phyloP scores from a whole-genome alignment of 1,140 invertebrate genomes.

The Magallana gigas region DNA sequence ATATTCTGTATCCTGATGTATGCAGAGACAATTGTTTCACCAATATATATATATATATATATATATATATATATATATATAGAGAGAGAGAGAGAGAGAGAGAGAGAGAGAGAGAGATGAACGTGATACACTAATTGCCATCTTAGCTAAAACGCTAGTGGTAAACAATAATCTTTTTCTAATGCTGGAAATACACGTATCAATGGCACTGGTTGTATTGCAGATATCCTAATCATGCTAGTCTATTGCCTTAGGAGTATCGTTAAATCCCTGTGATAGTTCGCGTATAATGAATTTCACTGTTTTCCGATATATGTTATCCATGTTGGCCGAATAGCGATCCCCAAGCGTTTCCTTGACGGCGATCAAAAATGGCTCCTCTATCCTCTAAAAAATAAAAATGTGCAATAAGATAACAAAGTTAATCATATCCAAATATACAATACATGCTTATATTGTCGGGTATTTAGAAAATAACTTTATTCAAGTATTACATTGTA shows the following conservation, averaged over 20 bases:
- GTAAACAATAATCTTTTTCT: neutral
- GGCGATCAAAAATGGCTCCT: conserved; percentile 91
- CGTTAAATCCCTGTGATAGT: conserved; percentile 88
- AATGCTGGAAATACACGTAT: neutral
- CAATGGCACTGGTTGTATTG: neutral
- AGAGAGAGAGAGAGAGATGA: too few relatives aligned
- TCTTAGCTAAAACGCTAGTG: neutral
- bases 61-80: too few relatives aligned
- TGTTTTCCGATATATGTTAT: conserved; percentile 92
- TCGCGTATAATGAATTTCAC: conserved; percentile 94
- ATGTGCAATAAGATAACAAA: neutral
- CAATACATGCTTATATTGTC: too few relatives aligned
- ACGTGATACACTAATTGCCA: too few relatives aligned
- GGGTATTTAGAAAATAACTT: too few relatives aligned
- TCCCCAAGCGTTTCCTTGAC: conserved; percentile 91
- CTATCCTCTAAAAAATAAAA: conserved; percentile 87
- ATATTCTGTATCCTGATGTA: too few relatives aligned
- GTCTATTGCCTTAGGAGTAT: conserved; percentile 11
- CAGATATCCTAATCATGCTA: neutral
- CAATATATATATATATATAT: too few relatives aligned
- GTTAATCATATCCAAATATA: too few relatives aligned
- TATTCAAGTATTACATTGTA: too few relatives aligned
- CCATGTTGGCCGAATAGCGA: conserved; percentile 93
- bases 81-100: too few relatives aligned
- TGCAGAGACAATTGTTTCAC: too few relatives aligned